A percentile compares a stretch with the other conserved stretches of the same genome.
phyloP scores from a whole-genome alignment of 2,797 vertebrate species.

The Tauraco hartlaubi region DNA sequence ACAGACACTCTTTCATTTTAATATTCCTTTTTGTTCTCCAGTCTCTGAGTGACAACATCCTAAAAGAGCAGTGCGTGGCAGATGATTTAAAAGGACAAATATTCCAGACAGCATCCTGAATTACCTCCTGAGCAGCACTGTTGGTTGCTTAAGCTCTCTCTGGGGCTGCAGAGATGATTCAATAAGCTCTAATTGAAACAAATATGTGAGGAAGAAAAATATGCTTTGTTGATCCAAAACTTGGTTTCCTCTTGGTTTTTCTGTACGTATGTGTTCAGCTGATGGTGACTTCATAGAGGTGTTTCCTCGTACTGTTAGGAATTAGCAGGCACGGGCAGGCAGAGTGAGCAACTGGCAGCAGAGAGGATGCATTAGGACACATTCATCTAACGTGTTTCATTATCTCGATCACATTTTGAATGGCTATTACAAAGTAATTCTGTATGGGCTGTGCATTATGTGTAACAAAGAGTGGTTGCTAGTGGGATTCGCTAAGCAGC shows the following conservation, averaged over 20 bases:
- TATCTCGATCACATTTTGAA: constrained; percentile 32
- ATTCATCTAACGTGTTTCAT: neutral
- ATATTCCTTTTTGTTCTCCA: constrained; percentile 56
- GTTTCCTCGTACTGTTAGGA: neutral
- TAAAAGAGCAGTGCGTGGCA: constrained; percentile 50
- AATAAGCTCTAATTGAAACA: constrained; percentile 51
- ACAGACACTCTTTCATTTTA: constrained; percentile 46
- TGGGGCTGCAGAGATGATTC: constrained; percentile 16
- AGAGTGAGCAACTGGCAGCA: neutral
- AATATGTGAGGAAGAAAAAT: constrained; percentile 27
- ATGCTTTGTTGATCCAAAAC: neutral
- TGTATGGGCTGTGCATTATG: neutral
- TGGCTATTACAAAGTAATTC: constrained; percentile 11
- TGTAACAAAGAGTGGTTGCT: neutral
- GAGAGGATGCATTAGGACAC: neutral
- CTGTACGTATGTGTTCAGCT: neutral
- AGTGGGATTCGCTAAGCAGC: neutral
- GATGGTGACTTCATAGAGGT: neutral
- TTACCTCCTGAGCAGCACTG: constrained; percentile 11
- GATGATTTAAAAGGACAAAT: constrained; percentile 60
- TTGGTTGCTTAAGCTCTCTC: constrained; percentile 20
- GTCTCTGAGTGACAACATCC: constrained; percentile 51
- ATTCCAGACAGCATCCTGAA: constrained; percentile 28
- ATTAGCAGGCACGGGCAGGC: neutral
- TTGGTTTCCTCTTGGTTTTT: neutral